These are phyloP conservation scores for Dinocampus coccinellae DNA, from an alignment of 2,888 invertebrate species.

Conservation along the genomic window DNA sequence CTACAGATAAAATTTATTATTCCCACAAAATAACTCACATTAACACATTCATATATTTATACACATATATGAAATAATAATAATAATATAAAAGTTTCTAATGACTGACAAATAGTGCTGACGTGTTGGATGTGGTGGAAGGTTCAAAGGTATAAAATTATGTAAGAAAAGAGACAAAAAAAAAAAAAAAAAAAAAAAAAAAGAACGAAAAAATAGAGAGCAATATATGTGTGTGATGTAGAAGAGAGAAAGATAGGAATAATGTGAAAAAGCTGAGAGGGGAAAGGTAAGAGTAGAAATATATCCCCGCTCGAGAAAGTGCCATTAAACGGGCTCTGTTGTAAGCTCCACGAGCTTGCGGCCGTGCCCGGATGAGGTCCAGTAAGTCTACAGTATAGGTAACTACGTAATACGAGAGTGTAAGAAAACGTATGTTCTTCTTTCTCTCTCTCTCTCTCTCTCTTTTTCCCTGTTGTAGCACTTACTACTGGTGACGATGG, in stretches of 20 bases:
- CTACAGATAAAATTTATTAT: no score
- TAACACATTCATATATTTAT: not conserved
- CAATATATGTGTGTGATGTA: no score
- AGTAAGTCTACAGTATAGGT: conserved; percentile 15
- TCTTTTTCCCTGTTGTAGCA: not conserved
- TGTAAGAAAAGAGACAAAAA: conserved; percentile 55
- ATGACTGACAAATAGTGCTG: conserved; percentile 25
- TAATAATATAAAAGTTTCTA: not conserved
- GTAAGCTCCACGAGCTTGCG: conserved; percentile 35
- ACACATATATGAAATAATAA: not conserved
- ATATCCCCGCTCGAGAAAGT: conserved; percentile 33
- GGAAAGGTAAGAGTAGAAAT: not conserved
- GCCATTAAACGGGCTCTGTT: conserved; percentile 33
- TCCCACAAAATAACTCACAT: no score
- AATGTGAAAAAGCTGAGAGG: not conserved
- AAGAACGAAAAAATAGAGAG: no score
- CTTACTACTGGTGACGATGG: not conserved
- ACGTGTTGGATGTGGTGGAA: conserved; percentile 1
- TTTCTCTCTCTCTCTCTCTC: no score
- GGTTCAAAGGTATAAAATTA: conserved; percentile 44
- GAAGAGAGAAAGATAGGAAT: conserved; percentile 54
- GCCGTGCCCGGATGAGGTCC: conserved; percentile 31
- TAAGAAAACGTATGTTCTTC: conserved; percentile 8
- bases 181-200: no score
- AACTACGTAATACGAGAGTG: not conserved